These are phyloP conservation scores for Callinectes sapidus DNA, from an alignment of 2,888 invertebrate genomes.

Conservation along the genomic window DNA sequence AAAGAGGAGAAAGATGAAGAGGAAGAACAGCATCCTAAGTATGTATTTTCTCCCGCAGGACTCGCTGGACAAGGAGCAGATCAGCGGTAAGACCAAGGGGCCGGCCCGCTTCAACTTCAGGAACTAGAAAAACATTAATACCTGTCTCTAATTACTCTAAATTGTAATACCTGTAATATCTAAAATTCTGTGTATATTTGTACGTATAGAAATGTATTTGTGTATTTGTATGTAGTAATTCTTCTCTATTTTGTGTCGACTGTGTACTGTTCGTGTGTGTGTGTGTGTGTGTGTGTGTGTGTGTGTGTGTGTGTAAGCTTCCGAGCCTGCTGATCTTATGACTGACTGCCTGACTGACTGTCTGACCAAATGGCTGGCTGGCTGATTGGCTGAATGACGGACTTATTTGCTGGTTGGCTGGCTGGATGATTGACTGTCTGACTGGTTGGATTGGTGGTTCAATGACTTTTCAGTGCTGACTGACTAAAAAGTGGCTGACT, in stretches of 20 bases:
- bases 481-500: not conserved
- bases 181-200: not conserved
- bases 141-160: not conserved
- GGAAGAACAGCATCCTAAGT: not conserved
- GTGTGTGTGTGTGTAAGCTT: slow-evolving; percentile 36
- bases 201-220: not conserved
- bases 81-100: slow-evolving; percentile 46
- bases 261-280: slow-evolving; percentile 47
- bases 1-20: not conserved
- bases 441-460: not conserved
- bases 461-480: not conserved
- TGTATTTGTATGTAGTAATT: not conserved
- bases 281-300: slow-evolving; percentile 54
- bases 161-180: not conserved
- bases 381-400: not conserved
- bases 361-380: not conserved
- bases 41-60: slow-evolving; percentile 44
- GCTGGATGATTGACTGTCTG: not conserved
- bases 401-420: not conserved
- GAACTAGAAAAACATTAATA: not conserved
- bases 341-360: not conserved
- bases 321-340: not conserved
- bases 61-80: slow-evolving; percentile 60
- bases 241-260: not conserved
- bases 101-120: not conserved